These are phyloP conservation scores for Argyresthia goedartella DNA, from an alignment of 2,888 invertebrate species.

Conservation along the genomic window DNA sequence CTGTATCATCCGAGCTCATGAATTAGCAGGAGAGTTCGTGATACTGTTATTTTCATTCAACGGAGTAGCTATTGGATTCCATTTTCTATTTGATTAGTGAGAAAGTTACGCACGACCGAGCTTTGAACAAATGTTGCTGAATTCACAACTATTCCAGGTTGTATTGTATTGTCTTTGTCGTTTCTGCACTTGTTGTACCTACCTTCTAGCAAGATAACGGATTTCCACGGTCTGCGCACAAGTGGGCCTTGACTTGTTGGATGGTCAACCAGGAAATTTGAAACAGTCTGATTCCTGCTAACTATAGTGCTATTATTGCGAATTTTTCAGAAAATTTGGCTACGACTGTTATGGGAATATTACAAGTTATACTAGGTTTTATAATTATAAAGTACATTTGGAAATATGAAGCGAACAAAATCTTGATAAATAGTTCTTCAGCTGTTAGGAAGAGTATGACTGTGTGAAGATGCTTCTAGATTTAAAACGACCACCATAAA, in stretches of 20 bases:
- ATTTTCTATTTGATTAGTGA: constrained; percentile 39
- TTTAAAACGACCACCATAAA: too few relatives aligned
- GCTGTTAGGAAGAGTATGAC: too few relatives aligned
- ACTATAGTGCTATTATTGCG: constrained; percentile 3
- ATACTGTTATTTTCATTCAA: constrained; percentile 15
- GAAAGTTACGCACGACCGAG: constrained; percentile 44
- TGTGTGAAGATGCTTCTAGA: too few relatives aligned
- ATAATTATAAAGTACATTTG: too few relatives aligned
- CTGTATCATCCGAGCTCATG: too few relatives aligned
- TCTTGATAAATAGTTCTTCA: too few relatives aligned
- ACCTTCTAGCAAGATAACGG: constrained; percentile 38
- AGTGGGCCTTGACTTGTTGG: constrained; percentile 37
- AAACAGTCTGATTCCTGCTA: constrained; percentile 21
- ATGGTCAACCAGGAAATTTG: constrained; percentile 27
- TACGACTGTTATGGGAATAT: too few relatives aligned
- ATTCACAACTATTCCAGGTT: constrained; percentile 45
- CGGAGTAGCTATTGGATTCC: constrained; percentile 18
- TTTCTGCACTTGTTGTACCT: constrained; percentile 25
- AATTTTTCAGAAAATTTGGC: too few relatives aligned
- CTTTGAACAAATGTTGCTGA: constrained; percentile 42
- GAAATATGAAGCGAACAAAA: too few relatives aligned
- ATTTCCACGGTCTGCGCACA: constrained; percentile 52
- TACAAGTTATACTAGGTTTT: too few relatives aligned
- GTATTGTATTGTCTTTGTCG: constrained; percentile 25
- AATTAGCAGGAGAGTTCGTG: neutral